Evolutionary conservation across 2,797 vertebrate genomes (phyloP).

Genomic region (Sitta carolinensis): DNA sequence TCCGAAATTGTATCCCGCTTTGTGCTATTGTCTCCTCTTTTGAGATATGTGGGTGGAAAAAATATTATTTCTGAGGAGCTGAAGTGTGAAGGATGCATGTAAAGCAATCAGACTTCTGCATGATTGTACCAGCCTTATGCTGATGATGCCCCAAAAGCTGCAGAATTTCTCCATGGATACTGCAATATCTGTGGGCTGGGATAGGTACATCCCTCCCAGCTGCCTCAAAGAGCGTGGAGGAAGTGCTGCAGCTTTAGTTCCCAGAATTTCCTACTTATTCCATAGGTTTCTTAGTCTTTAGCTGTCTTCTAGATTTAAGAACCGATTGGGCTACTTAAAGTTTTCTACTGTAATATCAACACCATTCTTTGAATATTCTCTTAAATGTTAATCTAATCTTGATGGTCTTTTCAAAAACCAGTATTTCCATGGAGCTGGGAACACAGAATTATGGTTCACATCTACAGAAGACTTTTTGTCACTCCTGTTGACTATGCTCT

Average conservation of each 20-base stretch:
- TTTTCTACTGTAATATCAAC: not conserved
- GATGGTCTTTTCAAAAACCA: not conserved
- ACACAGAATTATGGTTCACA: not conserved
- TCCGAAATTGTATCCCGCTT: not conserved
- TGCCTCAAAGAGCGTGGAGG: not conserved
- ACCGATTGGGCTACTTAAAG: not conserved
- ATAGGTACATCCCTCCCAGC: slow-evolving; percentile 22
- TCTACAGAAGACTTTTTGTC: not conserved
- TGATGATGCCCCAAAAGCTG: slow-evolving; percentile 64
- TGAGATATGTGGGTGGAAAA: not conserved
- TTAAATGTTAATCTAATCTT: slow-evolving; percentile 19
- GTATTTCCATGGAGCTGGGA: not conserved
- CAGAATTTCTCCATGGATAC: slow-evolving; percentile 64
- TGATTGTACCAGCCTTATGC: slow-evolving; percentile 17
- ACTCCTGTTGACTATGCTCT: not conserved
- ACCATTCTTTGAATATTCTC: not conserved
- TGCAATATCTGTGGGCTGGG: slow-evolving; percentile 12
- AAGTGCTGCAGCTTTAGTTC: slow-evolving; percentile 21
- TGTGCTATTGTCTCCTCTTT: slow-evolving; percentile 1
- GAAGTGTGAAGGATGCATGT: slow-evolving; percentile 16
- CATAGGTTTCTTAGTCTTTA: not conserved
- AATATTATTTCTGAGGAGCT: slow-evolving; percentile 3
- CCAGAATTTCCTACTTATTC: not conserved
- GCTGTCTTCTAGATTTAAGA: not conserved
- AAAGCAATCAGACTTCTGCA: slow-evolving; percentile 1